phyloP scores from a whole-genome alignment of 37 sponge, comb jelly and placozoan species.

The Beroe forskalii region DNA sequence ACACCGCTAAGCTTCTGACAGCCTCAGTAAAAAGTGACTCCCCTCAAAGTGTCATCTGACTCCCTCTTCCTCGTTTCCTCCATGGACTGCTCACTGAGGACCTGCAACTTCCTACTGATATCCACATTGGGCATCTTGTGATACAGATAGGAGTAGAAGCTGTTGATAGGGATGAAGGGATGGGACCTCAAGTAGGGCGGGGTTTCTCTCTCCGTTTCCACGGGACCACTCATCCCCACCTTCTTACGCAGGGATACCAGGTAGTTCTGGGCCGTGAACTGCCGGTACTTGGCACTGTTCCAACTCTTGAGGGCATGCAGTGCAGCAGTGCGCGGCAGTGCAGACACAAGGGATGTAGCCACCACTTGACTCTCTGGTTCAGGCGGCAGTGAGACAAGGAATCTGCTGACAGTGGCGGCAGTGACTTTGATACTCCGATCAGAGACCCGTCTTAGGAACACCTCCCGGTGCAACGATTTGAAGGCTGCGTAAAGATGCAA shows the following conservation, averaged over 20 bases:
- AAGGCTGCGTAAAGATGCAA: conserved; percentile 16
- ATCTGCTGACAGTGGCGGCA: not conserved
- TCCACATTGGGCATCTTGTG: conserved; percentile 7
- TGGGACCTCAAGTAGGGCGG: not conserved
- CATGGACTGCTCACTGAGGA: conserved; percentile 33
- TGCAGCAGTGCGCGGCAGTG: not conserved
- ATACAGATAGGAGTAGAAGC: conserved; percentile 60
- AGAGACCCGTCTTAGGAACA: conserved; percentile 23
- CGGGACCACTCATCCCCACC: conserved; percentile 6
- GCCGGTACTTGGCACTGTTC: not conserved
- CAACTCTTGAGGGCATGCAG: conserved; percentile 3
- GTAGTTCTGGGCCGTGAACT: conserved; percentile 13
- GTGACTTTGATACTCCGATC: conserved; percentile 4
- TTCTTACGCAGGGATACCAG: conserved; percentile 27
- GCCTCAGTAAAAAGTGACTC: conserved; percentile 40
- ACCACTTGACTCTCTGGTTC: not conserved
- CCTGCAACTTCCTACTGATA: not conserved
- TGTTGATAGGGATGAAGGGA: conserved; percentile 59
- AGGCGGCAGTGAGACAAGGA: not conserved
- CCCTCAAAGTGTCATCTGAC: not conserved
- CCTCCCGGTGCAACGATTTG: conserved; percentile 7
- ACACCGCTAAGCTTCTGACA: too few relatives aligned
- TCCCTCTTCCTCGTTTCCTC: conserved; percentile 18
- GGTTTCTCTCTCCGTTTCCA: not conserved
- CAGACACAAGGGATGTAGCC: not conserved